These are phyloP conservation scores for Tyria jacobaeae DNA, from an alignment of 2,888 invertebrate species.

Conservation along the genomic window DNA sequence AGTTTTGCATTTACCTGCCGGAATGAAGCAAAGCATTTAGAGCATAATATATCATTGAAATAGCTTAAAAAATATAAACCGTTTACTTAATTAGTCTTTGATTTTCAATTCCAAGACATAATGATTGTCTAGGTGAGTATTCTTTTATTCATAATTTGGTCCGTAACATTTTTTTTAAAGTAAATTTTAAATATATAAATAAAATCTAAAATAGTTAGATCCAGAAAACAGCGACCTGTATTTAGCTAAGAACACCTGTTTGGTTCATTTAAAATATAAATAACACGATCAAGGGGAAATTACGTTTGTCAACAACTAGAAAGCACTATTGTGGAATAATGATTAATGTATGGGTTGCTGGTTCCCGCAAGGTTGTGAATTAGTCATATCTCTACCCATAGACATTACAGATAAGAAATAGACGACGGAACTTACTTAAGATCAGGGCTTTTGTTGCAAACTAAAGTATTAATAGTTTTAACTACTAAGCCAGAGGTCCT, in stretches of 20 bases:
- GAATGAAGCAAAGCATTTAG: no score
- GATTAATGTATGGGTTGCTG: conserved; percentile 30
- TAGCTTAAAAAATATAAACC: no score
- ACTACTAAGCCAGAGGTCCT: no score
- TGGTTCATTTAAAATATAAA: conserved; percentile 67
- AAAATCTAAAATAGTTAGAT: neutral
- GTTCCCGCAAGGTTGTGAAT: neutral
- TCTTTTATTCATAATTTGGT: no score
- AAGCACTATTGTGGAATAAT: conserved; percentile 55
- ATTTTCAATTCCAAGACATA: no score
- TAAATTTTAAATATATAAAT: no score
- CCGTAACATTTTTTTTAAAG: no score
- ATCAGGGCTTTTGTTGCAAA: neutral
- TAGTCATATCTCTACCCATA: neutral
- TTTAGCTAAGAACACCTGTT: conserved; percentile 70
- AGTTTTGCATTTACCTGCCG: no score
- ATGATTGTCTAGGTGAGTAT: no score
- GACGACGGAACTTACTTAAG: neutral
- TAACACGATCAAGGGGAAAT: conserved; percentile 79
- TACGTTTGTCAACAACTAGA: conserved; percentile 76
- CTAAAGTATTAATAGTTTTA: neutral
- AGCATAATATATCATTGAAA: no score
- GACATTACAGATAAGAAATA: neutral
- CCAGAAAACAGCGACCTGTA: conserved; percentile 60
- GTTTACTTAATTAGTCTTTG: no score